Conservation (phyloP, 1,140 invertebrate genomes). For the Hyles euphorbiae region DNA sequence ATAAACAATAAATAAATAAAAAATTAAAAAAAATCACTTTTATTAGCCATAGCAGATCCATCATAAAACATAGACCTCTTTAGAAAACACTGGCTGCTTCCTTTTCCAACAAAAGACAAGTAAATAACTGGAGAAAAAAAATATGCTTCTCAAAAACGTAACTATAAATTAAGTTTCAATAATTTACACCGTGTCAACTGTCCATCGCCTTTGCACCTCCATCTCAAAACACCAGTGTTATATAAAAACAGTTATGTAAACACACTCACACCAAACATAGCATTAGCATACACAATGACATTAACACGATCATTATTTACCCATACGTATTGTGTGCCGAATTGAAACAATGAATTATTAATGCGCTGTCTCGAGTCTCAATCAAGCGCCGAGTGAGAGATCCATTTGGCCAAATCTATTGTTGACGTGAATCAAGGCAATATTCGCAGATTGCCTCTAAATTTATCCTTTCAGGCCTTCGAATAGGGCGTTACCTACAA, state of each 20-base stretch:
- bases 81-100: too few relatives aligned
- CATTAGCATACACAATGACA: constrained; percentile 2
- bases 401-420: constrained; percentile 13
- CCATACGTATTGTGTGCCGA: constrained; percentile 9
- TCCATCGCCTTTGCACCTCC: too few relatives aligned
- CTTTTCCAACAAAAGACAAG: too few relatives aligned
- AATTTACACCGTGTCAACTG: too few relatives aligned
- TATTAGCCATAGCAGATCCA: too few relatives aligned
- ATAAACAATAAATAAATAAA: too few relatives aligned
- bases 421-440: constrained; percentile 30
- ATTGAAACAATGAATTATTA: constrained; percentile 29
- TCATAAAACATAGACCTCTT: too few relatives aligned
- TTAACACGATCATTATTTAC: constrained; percentile 16
- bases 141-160: too few relatives aligned
- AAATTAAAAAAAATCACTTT: too few relatives aligned
- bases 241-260: background rate
- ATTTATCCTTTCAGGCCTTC: constrained; percentile 22
- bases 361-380: constrained; percentile 14
- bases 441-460: constrained; percentile 26
- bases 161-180: too few relatives aligned
- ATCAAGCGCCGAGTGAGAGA: constrained; percentile 7
- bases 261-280: background rate
- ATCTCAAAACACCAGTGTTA: too few relatives aligned
- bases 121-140: too few relatives aligned
- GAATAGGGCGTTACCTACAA: constrained; percentile 9